Conservation (phyloP, 1,140 invertebrate genomes). For the Cotesia glomerata region DNA sequence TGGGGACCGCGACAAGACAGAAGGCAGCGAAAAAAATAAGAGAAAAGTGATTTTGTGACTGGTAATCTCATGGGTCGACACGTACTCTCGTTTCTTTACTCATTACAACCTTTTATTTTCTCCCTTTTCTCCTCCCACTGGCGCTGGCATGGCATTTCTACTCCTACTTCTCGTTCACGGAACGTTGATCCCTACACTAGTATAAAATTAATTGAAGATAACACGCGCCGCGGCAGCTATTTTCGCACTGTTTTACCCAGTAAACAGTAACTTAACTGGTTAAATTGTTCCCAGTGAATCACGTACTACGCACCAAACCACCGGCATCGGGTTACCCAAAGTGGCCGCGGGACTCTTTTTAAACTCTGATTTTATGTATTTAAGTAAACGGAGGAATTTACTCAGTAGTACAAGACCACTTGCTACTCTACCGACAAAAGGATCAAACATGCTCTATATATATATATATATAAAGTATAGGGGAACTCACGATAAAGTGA, state of each 20-base stretch:
- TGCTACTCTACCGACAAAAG: neutral
- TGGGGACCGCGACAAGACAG: neutral
- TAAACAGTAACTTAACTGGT: neutral
- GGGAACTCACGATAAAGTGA: too few relatives aligned
- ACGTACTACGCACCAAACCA: neutral
- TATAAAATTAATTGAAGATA: slow-evolving; percentile 22
- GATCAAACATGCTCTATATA: too few relatives aligned
- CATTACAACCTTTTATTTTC: too few relatives aligned
- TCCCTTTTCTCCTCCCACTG: too few relatives aligned
- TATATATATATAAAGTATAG: neutral
- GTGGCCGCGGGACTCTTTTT: slow-evolving; percentile 19
- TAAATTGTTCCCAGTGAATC: slow-evolving; percentile 14
- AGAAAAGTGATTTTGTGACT: neutral
- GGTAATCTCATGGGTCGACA: neutral
- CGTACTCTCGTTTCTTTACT: too few relatives aligned
- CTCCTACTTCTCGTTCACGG: neutral
- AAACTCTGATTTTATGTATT: slow-evolving; percentile 10
- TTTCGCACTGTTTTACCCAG: neutral
- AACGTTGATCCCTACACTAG: slow-evolving; percentile 12
- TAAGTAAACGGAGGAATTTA: slow-evolving; percentile 17
- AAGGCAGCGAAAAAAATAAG: neutral
- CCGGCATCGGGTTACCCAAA: slow-evolving; percentile 15
- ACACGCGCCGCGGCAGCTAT: slow-evolving; percentile 4
- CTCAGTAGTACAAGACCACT: neutral
- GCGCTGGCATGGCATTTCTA: too few relatives aligned